Percentiles rank a stretch among this genome's conserved stretches.
phyloP scores from a whole-genome alignment of 2,888 invertebrate species.

The Melangyna quadrimaculata region DNA sequence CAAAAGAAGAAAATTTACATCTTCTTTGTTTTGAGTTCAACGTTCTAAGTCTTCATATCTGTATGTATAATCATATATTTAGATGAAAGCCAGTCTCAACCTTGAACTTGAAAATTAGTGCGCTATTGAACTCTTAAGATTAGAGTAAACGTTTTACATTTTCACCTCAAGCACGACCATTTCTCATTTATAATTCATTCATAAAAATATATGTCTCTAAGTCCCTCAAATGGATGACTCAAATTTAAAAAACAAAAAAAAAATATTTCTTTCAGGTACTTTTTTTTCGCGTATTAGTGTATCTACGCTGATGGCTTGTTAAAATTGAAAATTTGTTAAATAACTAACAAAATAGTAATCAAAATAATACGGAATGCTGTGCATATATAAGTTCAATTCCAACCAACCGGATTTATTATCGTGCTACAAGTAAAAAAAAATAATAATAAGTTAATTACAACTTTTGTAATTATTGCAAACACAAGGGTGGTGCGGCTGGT shows the following conservation, averaged over 20 bases:
- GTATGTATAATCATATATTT: background rate
- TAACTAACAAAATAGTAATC: background rate
- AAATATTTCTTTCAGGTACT: background rate
- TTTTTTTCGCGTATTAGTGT: background rate
- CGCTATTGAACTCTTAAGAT: slow-evolving; percentile 8
- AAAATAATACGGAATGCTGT: slow-evolving; percentile 15
- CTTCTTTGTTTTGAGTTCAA: slow-evolving; percentile 55
- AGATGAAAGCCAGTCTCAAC: background rate
- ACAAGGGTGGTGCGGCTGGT: background rate
- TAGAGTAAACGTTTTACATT: background rate
- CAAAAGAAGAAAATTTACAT: slow-evolving; percentile 38
- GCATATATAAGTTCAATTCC: slow-evolving; percentile 7
- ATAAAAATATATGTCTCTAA: background rate
- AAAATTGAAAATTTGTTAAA: slow-evolving; percentile 5
- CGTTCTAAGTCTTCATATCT: background rate
- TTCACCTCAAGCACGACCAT: slow-evolving; percentile 17
- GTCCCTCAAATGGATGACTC: background rate
- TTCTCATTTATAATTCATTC: slow-evolving; percentile 30
- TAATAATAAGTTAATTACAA: slow-evolving; percentile 34
- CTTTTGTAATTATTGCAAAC: slow-evolving; percentile 25
- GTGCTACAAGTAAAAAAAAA: slow-evolving; percentile 5
- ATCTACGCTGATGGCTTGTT: background rate
- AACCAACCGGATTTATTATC: slow-evolving; percentile 18
- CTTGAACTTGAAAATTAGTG: slow-evolving; percentile 32
- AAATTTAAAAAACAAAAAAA: background rate